A percentile compares a stretch with the other conserved stretches of the same genome.
Conservation (phyloP, 2,888 invertebrate genomes). For the Troglohyphantes excavatus region DNA sequence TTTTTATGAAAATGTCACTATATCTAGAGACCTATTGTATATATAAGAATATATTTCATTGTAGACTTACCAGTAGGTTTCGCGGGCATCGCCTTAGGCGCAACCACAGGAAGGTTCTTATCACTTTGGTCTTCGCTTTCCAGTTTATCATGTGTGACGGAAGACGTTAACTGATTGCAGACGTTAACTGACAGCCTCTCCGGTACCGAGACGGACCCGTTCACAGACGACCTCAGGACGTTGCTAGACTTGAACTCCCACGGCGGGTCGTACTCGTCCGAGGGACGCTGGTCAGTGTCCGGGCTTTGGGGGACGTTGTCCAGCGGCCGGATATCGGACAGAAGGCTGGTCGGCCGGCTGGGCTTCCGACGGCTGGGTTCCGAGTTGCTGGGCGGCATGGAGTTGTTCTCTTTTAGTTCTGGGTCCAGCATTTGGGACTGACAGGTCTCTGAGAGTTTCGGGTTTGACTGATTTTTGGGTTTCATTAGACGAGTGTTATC, state of each 20-base stretch:
- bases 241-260: conserved; percentile 74
- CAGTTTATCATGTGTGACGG: conserved; percentile 67
- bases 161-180: conserved; percentile 64
- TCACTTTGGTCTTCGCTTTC: conserved; percentile 49
- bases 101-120: conserved; percentile 50
- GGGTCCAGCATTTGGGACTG: conserved; percentile 51
- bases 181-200: conserved; percentile 57
- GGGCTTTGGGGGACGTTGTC: conserved; percentile 77
- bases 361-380: conserved; percentile 3
- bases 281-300: conserved; percentile 73
- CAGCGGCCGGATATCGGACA: conserved; percentile 63
- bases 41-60: no score
- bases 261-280: conserved; percentile 79
- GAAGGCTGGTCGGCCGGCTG: conserved; percentile 60
- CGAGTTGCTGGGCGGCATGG: background rate
- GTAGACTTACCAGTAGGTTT: conserved; percentile 49
- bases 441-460: conserved; percentile 31
- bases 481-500: conserved; percentile 61
- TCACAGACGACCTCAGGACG: conserved; percentile 58
- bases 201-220: conserved; percentile 73
- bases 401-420: conserved; percentile 69
- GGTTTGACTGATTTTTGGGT: conserved; percentile 47
- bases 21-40: no score
- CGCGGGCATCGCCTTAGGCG: conserved; percentile 41
- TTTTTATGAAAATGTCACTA: no score